Evolutionary conservation across 2,797 vertebrate species (phyloP).

Genomic region (Lithobates sylvaticus): DNA sequence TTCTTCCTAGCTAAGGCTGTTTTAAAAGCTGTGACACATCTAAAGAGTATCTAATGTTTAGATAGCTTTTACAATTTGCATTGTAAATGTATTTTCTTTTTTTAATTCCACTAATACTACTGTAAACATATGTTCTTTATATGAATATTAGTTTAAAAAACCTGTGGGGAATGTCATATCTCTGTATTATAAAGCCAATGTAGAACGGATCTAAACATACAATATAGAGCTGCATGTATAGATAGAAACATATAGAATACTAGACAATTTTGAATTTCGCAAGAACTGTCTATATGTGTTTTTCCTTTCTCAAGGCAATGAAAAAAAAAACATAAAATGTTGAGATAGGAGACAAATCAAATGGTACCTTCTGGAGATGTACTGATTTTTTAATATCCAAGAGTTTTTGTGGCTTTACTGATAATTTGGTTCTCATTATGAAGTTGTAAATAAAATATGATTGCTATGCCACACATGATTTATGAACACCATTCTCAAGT

Average conservation of each 20-base stretch:
- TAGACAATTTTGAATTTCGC: not conserved
- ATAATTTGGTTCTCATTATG: conserved; percentile 57
- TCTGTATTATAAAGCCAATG: too few relatives aligned
- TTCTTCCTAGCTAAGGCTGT: too few relatives aligned
- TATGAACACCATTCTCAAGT: conserved; percentile 49
- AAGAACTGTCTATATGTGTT: not conserved
- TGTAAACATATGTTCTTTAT: too few relatives aligned
- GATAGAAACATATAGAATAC: not conserved
- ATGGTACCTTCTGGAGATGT: conserved; percentile 3
- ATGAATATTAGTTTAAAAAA: too few relatives aligned
- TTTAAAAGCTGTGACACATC: too few relatives aligned
- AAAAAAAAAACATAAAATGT: not conserved
- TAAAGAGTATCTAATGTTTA: too few relatives aligned
- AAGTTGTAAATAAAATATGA: conserved; percentile 60
- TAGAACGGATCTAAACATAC: not conserved
- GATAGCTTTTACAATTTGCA: too few relatives aligned
- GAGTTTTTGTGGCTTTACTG: conserved; percentile 44
- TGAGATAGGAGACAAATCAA: conserved; percentile 8
- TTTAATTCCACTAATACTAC: too few relatives aligned
- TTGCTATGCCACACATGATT: conserved; percentile 59
- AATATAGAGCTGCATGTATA: not conserved
- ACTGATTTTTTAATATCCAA: conserved; percentile 34
- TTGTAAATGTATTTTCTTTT: too few relatives aligned
- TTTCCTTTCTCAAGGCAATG: not conserved
- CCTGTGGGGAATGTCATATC: too few relatives aligned